Evolutionary conservation across 1,140 invertebrate genomes (phyloP).

Genomic region (Drosophila melanica): DNA sequence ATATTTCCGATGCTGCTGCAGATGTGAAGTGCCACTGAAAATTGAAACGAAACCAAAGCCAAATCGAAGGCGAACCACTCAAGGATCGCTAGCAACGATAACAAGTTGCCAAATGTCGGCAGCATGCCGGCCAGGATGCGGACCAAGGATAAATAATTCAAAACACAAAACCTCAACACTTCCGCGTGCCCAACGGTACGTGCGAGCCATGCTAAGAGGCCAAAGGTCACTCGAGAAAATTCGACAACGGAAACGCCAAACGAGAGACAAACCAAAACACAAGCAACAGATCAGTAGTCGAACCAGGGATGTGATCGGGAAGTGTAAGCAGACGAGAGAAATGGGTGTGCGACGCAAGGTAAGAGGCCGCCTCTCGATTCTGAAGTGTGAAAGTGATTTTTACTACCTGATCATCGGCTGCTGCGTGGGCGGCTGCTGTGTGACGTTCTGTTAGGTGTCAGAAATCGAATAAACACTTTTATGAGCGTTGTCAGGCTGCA

Average conservation of each 20-base stretch:
- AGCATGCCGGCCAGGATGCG: conserved; percentile 47
- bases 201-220: conserved; percentile 60
- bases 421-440: conserved; percentile 2
- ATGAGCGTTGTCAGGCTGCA: conserved; percentile 47
- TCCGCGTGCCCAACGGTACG: conserved; percentile 32
- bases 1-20: conserved; percentile 9
- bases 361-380: neutral
- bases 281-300: conserved; percentile 2
- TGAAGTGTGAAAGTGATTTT: conserved; percentile 45
- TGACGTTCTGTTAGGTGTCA: conserved; percentile 46
- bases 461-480: conserved; percentile 77
- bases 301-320: conserved; percentile 48
- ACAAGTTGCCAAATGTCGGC: conserved; percentile 60
- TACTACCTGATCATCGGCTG: conserved; percentile 56
- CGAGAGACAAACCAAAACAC: conserved; percentile 41
- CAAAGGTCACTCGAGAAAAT: conserved; percentile 55
- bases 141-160: conserved; percentile 63
- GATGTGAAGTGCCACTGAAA: conserved; percentile 62
- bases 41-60: conserved; percentile 26
- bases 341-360: conserved; percentile 21
- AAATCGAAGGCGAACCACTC: conserved; percentile 11
- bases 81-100: conserved; percentile 42
- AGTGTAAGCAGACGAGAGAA: conserved; percentile 20
- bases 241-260: conserved; percentile 72
- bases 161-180: conserved; percentile 32